These are phyloP conservation scores for Caenorhabditis sp. DNA, from an alignment of 2,888 invertebrate genomes.

Conservation along the genomic window DNA sequence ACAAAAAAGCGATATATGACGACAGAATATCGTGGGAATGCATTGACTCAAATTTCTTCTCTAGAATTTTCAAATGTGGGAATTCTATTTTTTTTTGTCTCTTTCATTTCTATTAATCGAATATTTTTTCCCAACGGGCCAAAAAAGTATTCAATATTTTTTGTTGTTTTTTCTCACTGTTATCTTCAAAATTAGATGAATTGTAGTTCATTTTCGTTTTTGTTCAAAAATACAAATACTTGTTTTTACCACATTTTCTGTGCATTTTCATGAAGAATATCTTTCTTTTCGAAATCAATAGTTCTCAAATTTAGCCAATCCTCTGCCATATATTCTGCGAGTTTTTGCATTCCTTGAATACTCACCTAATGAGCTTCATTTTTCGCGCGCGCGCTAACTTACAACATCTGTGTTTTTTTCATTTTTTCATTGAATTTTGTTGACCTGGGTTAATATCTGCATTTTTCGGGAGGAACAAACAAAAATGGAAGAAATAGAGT, in stretches of 20 bases:
- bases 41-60: conserved; percentile 1
- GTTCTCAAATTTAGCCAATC: background rate
- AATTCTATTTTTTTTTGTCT: background rate
- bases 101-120: background rate
- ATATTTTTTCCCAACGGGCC: background rate
- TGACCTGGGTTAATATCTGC: background rate
- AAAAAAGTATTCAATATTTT: too few species aligned
- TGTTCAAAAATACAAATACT: background rate
- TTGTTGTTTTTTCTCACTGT: too few species aligned
- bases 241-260: background rate
- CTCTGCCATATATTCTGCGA: too few species aligned
- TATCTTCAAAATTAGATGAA: too few species aligned
- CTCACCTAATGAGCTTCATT: conserved; percentile 4
- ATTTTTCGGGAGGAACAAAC: background rate
- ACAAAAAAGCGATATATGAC: background rate
- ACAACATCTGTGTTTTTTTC: background rate
- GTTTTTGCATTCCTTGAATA: background rate
- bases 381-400: background rate
- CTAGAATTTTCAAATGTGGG: background rate
- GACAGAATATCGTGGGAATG: background rate
- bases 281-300: background rate
- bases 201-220: too few species aligned
- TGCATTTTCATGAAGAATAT: background rate
- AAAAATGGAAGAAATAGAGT: background rate
- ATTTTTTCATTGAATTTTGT: background rate